These are phyloP conservation scores for Scaptomyza montana DNA, from an alignment of 1,140 invertebrate genomes.

Conservation along the genomic window DNA sequence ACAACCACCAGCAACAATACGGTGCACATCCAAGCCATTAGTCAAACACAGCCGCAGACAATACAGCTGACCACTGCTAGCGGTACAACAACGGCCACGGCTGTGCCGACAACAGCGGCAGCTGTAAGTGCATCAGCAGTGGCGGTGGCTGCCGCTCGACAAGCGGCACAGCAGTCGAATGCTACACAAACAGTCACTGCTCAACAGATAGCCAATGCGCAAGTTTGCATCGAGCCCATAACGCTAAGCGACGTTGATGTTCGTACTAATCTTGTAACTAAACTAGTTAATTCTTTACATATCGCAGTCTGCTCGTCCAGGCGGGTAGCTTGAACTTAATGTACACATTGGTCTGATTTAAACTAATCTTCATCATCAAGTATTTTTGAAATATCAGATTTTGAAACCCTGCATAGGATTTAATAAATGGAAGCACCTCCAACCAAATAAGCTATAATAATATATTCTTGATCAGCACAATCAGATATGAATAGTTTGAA, in stretches of 20 bases:
- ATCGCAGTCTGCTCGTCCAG: background rate
- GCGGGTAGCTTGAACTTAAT: conserved; percentile 6
- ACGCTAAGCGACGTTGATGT: conserved; percentile 88
- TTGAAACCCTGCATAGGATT: too few relatives aligned
- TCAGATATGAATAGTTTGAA: too few relatives aligned
- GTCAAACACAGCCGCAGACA: conserved; percentile 61
- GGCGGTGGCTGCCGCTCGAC: conserved; percentile 64
- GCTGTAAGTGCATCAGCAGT: conserved; percentile 78
- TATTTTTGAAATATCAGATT: too few relatives aligned
- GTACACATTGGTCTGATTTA: background rate
- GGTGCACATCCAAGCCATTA: conserved; percentile 67
- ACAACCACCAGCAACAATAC: conserved; percentile 32
- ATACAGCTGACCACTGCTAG: conserved; percentile 69
- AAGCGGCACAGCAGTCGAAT: conserved; percentile 72
- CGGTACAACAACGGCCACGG: conserved; percentile 74
- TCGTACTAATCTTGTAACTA: conserved; percentile 84
- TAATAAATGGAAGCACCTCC: too few relatives aligned
- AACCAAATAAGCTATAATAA: too few relatives aligned
- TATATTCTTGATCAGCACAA: too few relatives aligned
- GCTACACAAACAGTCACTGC: conserved; percentile 77
- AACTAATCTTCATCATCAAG: too few relatives aligned
- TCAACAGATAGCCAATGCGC: conserved; percentile 86
- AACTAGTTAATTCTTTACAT: conserved; percentile 6
- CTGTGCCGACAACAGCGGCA: conserved; percentile 82
- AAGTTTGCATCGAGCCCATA: conserved; percentile 90